Evolutionary conservation across 1,140 invertebrate genomes (phyloP).

Genomic region (Zaprionus lachaisei): DNA sequence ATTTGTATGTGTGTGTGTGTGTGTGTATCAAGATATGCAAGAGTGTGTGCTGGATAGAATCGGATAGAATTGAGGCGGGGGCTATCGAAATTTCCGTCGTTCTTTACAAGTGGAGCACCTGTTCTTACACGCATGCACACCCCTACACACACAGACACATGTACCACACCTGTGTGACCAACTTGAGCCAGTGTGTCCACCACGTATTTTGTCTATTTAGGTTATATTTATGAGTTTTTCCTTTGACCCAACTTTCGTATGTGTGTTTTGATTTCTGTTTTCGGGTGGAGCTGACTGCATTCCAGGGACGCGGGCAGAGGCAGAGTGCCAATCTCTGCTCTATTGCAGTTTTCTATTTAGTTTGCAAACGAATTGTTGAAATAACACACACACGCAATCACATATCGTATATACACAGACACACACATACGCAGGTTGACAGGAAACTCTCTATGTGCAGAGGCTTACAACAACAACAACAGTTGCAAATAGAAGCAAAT

Average conservation of each 20-base stretch:
- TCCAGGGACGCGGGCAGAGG: not conserved
- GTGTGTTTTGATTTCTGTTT: not conserved
- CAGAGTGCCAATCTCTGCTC: slow-evolving; percentile 7
- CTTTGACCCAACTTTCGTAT: slow-evolving; percentile 33
- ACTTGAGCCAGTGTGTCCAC: slow-evolving; percentile 13
- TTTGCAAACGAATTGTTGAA: slow-evolving; percentile 53
- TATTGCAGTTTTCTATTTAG: slow-evolving; percentile 38
- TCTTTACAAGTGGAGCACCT: slow-evolving; percentile 48
- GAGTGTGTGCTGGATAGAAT: slow-evolving; percentile 9
- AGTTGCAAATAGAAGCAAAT: slow-evolving; percentile 60
- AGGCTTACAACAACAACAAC: slow-evolving; percentile 64
- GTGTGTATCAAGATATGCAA: not conserved
- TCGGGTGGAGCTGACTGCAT: not conserved
- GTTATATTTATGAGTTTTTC: slow-evolving; percentile 26
- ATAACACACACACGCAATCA: slow-evolving; percentile 28
- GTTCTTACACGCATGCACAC: slow-evolving; percentile 23
- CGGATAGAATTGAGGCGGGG: slow-evolving; percentile 23
- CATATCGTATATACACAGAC: slow-evolving; percentile 26
- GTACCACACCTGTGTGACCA: slow-evolving; percentile 13
- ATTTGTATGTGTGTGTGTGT: slow-evolving; percentile 8
- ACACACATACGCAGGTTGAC: slow-evolving; percentile 12
- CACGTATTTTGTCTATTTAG: slow-evolving; percentile 41
- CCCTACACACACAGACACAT: slow-evolving; percentile 1
- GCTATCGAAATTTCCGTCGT: slow-evolving; percentile 29
- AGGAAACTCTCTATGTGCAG: slow-evolving; percentile 53